Evolutionary conservation across 2,888 invertebrate genomes (phyloP), one percentile per base, ranked within the genome.

Genomic region (Caenorhabditis becei): DNA sequence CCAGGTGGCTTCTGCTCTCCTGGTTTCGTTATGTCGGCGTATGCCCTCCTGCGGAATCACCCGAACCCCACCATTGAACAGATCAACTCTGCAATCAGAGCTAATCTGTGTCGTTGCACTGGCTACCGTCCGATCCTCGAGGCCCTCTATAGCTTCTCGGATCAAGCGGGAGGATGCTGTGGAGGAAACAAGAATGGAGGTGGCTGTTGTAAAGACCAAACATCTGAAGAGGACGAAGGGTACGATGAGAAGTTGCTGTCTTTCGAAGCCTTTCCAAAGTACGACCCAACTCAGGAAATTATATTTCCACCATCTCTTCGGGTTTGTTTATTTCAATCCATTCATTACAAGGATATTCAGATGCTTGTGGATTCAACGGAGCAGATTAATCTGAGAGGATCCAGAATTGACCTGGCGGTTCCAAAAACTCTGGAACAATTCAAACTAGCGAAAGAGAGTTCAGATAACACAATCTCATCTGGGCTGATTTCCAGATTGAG

Each of bases 1-100:
- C 96, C 96, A 92, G 97, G 96, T 91, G 97, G 97, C 0, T 96
- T 96, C 91, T 97, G 96, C 89, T 96, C 96, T 0, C 96, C 97
- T 0, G 97, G 97, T 7, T 87, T 86, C 41, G 83, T 86, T 0
- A 87, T 87, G 84, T 78, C 2, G 4, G 82, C 83, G 8, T 87
- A 87, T 56, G 87, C 86, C 18, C 77, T 87, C 23, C 75, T 87
- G 8, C 93, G 97, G 88, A 95, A 93, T 86, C 94, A 94, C 54
- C 93, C 94, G 0, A 93, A 94, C 88, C 95, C 96, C 8, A 69
- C 83, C 1, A 79, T 74, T 23, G 58, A 83, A 7, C 77, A 89
- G 37, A 86, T 89, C 37, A 72, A 85, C 37, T 24, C 70, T 10
- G 86, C 87, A 4, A 81, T 88, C 18, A 28, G 87, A 93, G 94